Evolutionary conservation across 2,113 vertebrate species (phyloP).

Genomic region (Lasiurus cinereus): DNA sequence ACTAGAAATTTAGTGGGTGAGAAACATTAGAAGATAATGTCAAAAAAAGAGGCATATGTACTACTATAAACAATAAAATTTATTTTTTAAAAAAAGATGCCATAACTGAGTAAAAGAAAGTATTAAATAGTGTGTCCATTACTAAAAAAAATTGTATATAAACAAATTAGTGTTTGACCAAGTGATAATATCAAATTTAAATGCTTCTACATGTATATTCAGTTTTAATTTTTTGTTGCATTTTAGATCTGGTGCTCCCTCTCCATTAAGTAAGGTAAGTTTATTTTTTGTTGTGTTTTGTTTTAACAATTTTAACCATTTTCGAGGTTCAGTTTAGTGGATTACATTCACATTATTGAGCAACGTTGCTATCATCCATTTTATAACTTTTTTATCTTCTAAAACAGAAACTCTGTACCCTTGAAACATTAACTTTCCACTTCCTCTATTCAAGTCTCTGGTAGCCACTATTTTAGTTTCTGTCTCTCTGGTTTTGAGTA

Average conservation of each 20-base stretch:
- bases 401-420: background rate
- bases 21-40: background rate
- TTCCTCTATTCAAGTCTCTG: background rate
- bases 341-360: background rate
- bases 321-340: background rate
- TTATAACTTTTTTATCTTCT: background rate
- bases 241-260: slow-evolving; percentile 90
- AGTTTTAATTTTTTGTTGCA: slow-evolving; percentile 55
- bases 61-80: too few relatives aligned
- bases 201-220: slow-evolving; percentile 46
- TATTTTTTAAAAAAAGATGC: too few relatives aligned
- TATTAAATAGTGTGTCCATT: background rate
- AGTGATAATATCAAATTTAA: background rate
- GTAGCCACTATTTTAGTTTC: background rate
- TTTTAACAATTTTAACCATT: background rate
- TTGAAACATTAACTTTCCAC: background rate
- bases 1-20: slow-evolving; percentile 16
- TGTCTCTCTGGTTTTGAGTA: background rate
- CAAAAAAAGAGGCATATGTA: too few relatives aligned
- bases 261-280: slow-evolving; percentile 91
- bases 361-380: background rate
- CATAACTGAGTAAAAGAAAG: slow-evolving; percentile 4
- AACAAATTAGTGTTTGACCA: background rate
- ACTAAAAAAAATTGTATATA: background rate
- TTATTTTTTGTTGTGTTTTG: background rate